These are phyloP conservation scores for Trematomus bernacchii DNA, from an alignment of 2,797 vertebrate genomes.

Conservation along the genomic window DNA sequence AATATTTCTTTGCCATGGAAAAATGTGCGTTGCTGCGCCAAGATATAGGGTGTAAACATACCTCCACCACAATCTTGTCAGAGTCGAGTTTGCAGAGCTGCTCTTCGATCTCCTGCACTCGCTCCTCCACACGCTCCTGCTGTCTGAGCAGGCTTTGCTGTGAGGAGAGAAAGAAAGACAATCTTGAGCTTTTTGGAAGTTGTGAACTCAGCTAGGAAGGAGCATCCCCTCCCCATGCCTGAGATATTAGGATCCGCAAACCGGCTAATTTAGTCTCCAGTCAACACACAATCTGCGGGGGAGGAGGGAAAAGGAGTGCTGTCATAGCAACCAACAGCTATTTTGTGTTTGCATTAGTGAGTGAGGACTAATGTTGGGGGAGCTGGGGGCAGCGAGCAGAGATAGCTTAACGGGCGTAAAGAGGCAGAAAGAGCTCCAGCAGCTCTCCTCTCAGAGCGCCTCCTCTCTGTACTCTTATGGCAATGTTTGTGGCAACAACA, in stretches of 20 bases:
- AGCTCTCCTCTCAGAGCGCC: slow-evolving; percentile 38
- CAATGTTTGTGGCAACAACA: slow-evolving; percentile 63
- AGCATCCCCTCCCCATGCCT: slow-evolving; percentile 56
- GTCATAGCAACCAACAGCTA: slow-evolving; percentile 86
- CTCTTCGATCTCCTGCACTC: slow-evolving; percentile 98
- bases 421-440: slow-evolving; percentile 58
- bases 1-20: not conserved
- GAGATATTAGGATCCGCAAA: slow-evolving; percentile 66
- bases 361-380: slow-evolving; percentile 71
- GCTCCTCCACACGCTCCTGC: slow-evolving; percentile 97
- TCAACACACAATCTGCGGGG: slow-evolving; percentile 73
- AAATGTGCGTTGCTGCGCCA: not conserved
- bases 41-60: slow-evolving; percentile 69
- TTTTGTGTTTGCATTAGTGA: slow-evolving; percentile 82
- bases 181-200: slow-evolving; percentile 17
- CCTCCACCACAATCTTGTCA: slow-evolving; percentile 98
- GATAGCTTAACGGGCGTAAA: slow-evolving; percentile 71
- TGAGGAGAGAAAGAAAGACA: slow-evolving; percentile 22
- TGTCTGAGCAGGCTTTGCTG: slow-evolving; percentile 98
- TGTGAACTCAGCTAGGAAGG: slow-evolving; percentile 50
- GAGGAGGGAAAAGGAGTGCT: slow-evolving; percentile 68
- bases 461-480: slow-evolving; percentile 30
- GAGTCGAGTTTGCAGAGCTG: slow-evolving; percentile 99
- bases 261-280: slow-evolving; percentile 75
- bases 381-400: slow-evolving; percentile 54